phyloP scores from a whole-genome alignment of 1,140 invertebrate genomes.

The Fopius arisanus region DNA sequence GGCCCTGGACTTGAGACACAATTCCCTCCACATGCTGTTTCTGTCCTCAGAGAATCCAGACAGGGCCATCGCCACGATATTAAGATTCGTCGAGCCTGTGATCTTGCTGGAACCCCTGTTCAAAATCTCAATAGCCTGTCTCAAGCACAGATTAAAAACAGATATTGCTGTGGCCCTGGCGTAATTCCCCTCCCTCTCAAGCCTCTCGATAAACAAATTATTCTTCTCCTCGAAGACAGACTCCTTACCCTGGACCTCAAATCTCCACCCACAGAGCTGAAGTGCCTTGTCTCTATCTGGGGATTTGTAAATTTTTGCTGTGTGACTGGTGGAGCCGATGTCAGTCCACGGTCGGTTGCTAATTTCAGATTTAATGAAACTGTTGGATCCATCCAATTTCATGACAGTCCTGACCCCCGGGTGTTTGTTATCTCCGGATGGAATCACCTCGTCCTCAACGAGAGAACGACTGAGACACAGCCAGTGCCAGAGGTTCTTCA shows the following conservation, averaged over 20 bases:
- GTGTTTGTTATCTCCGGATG: slow-evolving; percentile 69
- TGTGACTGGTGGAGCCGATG: slow-evolving; percentile 58
- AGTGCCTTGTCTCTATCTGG: slow-evolving; percentile 81
- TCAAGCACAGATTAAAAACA: slow-evolving; percentile 87
- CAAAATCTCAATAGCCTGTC: slow-evolving; percentile 85
- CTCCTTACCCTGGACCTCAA: slow-evolving; percentile 69
- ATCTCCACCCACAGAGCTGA: slow-evolving; percentile 87
- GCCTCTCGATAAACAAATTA: slow-evolving; percentile 68
- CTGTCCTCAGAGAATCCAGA: slow-evolving; percentile 86
- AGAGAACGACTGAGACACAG: slow-evolving; percentile 75
- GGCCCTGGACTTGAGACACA: slow-evolving; percentile 74
- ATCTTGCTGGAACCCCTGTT: slow-evolving; percentile 70
- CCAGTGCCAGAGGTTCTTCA: slow-evolving; percentile 79
- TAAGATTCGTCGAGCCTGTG: slow-evolving; percentile 54
- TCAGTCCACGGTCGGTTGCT: slow-evolving; percentile 57
- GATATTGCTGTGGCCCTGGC: slow-evolving; percentile 89
- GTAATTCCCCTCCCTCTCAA: slow-evolving; percentile 72
- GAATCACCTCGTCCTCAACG: slow-evolving; percentile 72
- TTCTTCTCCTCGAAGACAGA: slow-evolving; percentile 54
- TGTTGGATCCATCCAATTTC: slow-evolving; percentile 55
- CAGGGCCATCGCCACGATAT: slow-evolving; percentile 89
- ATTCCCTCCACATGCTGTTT: slow-evolving; percentile 83
- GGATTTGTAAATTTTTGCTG: slow-evolving; percentile 69
- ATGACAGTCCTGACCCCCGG: slow-evolving; percentile 72
- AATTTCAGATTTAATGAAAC: slow-evolving; percentile 56